These are phyloP conservation scores for Pseudomugil tenellus DNA, from an alignment of 2,797 vertebrate species.

Conservation along the genomic window DNA sequence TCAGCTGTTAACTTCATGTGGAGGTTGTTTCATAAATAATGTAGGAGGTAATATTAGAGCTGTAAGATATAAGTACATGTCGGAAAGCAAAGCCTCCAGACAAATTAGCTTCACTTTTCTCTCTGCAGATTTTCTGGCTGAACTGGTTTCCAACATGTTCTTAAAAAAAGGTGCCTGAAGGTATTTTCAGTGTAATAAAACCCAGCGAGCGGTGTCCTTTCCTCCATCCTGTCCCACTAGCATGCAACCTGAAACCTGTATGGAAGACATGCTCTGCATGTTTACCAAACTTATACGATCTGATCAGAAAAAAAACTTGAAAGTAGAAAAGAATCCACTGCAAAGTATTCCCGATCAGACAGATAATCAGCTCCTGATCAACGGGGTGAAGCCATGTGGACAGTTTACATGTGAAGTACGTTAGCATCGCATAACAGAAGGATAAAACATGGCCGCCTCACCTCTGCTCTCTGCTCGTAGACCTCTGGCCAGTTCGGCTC, in stretches of 20 bases:
- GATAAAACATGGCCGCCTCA: slow-evolving; percentile 69
- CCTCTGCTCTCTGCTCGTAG: slow-evolving; percentile 96
- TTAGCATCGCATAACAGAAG: too few relatives aligned
- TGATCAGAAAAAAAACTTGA: neutral
- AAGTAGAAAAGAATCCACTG: neutral
- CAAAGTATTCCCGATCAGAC: neutral
- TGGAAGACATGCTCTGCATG: neutral
- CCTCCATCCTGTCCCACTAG: neutral
- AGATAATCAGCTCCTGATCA: too few relatives aligned
- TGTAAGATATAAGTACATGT: neutral
- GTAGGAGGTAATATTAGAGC: neutral
- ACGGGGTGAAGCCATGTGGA: too few relatives aligned
- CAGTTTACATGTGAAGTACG: too few relatives aligned
- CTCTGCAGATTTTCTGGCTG: neutral
- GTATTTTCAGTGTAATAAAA: neutral
- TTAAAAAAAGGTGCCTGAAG: neutral
- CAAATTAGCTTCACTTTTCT: too few relatives aligned
- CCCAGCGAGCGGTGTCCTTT: too few relatives aligned
- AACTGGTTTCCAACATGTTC: neutral
- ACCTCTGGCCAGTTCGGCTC: slow-evolving; percentile 94
- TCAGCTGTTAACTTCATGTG: too few relatives aligned
- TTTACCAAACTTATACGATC: neutral
- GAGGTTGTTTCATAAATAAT: neutral
- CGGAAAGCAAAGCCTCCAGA: neutral
- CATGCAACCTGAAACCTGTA: neutral